phyloP scores from a whole-genome alignment of 2,888 invertebrate species.

The Drepana falcataria region DNA sequence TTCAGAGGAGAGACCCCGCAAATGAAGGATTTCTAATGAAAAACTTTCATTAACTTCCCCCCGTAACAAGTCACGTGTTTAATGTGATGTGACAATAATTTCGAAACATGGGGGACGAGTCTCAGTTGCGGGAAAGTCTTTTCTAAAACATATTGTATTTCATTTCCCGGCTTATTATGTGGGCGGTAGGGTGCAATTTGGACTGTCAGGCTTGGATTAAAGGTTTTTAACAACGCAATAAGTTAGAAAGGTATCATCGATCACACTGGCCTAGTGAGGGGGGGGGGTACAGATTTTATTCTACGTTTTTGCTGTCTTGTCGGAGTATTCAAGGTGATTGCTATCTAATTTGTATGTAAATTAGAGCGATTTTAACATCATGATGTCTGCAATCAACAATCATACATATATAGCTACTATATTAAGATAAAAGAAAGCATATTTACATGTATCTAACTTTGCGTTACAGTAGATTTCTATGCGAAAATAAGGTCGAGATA shows the following conservation, averaged over 20 bases:
- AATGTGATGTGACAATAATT: constrained; percentile 9
- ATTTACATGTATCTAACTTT: no score
- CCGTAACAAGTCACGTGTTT: background rate
- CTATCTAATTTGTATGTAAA: background rate
- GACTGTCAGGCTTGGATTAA: background rate
- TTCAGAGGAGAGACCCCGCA: background rate
- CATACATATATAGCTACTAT: no score
- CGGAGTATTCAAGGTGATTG: background rate
- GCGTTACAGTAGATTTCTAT: no score
- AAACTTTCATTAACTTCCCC: background rate
- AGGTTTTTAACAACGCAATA: constrained; percentile 3
- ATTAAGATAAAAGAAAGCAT: no score
- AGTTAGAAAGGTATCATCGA: constrained; percentile 9
- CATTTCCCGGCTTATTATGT: background rate
- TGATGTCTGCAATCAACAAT: no score
- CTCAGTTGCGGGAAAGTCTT: background rate
- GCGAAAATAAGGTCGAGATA: no score
- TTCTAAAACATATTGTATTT: background rate
- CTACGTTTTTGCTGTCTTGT: background rate
- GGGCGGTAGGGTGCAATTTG: background rate
- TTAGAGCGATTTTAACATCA: no score
- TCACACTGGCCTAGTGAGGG: constrained; percentile 1
- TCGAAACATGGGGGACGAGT: background rate
- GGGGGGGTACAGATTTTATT: background rate
- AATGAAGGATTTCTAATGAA: background rate